Conservation (phyloP, 2,113 vertebrate species). For the Sphaerodactylus townsendi region DNA sequence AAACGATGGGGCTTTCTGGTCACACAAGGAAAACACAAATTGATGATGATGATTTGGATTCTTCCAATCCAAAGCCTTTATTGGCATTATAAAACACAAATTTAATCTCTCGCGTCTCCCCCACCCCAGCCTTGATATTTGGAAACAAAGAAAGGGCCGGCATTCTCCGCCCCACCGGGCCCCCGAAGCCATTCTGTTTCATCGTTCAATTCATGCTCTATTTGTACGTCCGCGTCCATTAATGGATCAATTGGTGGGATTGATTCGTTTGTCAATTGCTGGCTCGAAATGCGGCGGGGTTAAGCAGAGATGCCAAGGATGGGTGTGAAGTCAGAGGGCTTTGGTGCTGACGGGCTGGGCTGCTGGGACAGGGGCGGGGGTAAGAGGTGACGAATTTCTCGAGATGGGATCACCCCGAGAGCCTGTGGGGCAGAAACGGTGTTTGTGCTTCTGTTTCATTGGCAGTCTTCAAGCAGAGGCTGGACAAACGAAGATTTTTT, state of each 20-base stretch:
- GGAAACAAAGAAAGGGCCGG: not conserved
- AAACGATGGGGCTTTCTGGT: accelerated
- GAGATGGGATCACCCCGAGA: too few relatives aligned
- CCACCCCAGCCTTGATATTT: not conserved
- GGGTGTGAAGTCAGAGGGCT: not conserved
- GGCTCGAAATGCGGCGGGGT: not conserved
- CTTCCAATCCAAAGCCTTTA: too few relatives aligned
- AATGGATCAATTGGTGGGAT: not conserved
- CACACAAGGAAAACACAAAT: accelerated
- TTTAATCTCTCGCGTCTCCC: too few relatives aligned
- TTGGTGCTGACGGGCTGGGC: not conserved
- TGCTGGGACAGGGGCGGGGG: too few relatives aligned
- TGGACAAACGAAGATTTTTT: too few relatives aligned
- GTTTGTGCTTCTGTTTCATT: too few relatives aligned
- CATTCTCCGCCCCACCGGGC: not conserved
- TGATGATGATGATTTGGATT: too few relatives aligned
- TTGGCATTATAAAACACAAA: too few relatives aligned
- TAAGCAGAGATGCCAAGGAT: not conserved
- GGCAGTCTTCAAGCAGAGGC: too few relatives aligned
- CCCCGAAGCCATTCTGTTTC: not conserved
- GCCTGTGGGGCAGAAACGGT: too few relatives aligned
- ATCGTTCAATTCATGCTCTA: not conserved
- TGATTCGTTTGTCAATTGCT: not conserved
- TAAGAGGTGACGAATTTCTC: too few relatives aligned
- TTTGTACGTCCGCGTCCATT: not conserved